phyloP scores from a whole-genome alignment of 2,797 vertebrate genomes.

The Astyanax mexicanus region DNA sequence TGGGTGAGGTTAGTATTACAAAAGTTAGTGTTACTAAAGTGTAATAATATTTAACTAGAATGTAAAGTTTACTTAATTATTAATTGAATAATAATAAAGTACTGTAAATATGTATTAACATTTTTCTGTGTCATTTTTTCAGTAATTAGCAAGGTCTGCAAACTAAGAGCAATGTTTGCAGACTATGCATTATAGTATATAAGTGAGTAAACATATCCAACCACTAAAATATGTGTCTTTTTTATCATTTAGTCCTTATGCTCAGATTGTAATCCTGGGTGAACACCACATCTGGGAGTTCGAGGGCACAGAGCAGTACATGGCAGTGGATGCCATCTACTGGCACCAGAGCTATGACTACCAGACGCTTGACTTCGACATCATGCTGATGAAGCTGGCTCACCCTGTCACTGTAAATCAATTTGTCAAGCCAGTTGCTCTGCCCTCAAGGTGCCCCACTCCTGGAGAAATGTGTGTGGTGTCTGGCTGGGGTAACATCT shows the following conservation, averaged over 20 bases:
- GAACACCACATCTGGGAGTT: constrained; percentile 76
- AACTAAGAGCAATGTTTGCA: too few species aligned
- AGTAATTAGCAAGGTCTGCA: too few species aligned
- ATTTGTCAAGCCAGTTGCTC: constrained; percentile 68
- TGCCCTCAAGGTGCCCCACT: constrained; percentile 70
- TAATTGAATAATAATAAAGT: too few species aligned
- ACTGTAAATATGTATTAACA: too few species aligned
- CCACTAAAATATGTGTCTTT: background rate
- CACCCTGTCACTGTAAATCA: constrained; percentile 64
- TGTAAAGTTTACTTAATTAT: too few species aligned
- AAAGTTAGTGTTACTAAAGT: too few species aligned
- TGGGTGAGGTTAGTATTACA: constrained; percentile 73
- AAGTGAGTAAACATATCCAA: background rate
- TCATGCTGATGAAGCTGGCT: constrained; percentile 78
- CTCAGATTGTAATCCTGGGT: constrained; percentile 70
- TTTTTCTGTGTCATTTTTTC: too few species aligned
- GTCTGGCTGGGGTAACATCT: constrained; percentile 81
- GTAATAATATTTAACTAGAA: too few species aligned
- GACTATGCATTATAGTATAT: background rate
- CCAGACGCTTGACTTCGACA: constrained; percentile 75
- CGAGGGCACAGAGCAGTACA: constrained; percentile 75
- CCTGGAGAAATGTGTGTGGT: constrained; percentile 71
- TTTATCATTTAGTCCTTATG: constrained; percentile 62
- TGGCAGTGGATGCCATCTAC: constrained; percentile 76
- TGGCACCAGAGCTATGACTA: constrained; percentile 77